phyloP scores from a whole-genome alignment of 2,888 invertebrate species.

The Xylota sylvarum region DNA sequence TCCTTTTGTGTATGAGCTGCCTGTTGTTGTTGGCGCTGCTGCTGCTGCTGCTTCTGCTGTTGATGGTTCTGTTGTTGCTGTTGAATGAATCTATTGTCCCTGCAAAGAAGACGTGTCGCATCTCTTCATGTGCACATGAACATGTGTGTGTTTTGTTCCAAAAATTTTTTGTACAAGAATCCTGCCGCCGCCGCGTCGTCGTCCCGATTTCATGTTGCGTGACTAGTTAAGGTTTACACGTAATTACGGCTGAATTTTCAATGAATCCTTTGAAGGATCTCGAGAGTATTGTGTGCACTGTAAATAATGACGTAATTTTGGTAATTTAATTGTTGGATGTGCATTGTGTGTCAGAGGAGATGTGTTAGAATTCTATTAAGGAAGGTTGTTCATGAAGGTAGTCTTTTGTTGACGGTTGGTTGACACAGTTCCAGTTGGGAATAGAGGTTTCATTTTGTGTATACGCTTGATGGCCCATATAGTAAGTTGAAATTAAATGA shows the following conservation, averaged over 20 bases:
- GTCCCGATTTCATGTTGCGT: conserved; percentile 28
- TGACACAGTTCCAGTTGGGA: conserved; percentile 1
- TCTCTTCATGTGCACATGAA: neutral
- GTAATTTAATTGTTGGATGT: conserved; percentile 52
- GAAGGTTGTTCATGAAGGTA: no score
- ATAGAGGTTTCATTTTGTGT: neutral
- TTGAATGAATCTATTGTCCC: conserved; percentile 56
- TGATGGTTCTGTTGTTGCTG: neutral
- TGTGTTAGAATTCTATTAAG: neutral
- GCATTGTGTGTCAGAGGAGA: neutral
- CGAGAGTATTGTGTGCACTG: conserved; percentile 13
- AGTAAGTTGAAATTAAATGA: neutral
- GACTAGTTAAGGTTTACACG: conserved; percentile 55
- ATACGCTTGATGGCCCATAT: neutral
- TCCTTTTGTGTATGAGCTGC: conserved; percentile 43
- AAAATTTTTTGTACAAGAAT: conserved; percentile 12
- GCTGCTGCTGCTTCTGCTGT: neutral
- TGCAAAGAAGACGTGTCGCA: conserved; percentile 16
- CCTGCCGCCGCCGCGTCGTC: no score
- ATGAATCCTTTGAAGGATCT: conserved; percentile 48
- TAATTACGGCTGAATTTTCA: conserved; percentile 60
- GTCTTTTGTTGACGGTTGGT: neutral
- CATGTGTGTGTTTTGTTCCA: conserved; percentile 28
- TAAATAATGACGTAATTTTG: conserved; percentile 48
- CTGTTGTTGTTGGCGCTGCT: conserved; percentile 13